Base-by-base conservation (phyloP, 2,797 vertebrate species). In the Emys orbicularis region DNA sequence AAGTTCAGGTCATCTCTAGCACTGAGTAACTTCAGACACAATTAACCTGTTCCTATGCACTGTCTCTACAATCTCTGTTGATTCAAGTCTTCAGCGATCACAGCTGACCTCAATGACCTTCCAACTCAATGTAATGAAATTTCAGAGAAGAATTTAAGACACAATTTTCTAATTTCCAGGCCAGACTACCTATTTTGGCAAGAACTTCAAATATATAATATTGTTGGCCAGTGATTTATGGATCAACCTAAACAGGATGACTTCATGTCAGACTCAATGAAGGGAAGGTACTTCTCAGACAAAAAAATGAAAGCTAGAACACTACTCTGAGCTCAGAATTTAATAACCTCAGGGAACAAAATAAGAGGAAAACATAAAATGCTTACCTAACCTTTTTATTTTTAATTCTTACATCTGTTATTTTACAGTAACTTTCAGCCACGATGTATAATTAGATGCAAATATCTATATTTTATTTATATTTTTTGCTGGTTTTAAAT, bases 341-440 rank as follows among this genome's bases (percentile, higher is more conserved):
- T 49, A 96, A 52, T 54, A 95, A 83, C 92, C 19, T 31, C 80
- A 87, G 41, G 54, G 81, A 84, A 91, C 52, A 95, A 93, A 96
- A 94, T 96, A 83, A 96, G 85, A 57, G 44, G 88, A 96, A 96
- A 94, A 52, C n/a, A 79, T 34, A 59, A 95, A 93, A 94, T 59
- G 77, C 80, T 92, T 90, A 57, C 84, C 81, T 79, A 88, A 80
- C 11, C 92, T 76, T 34, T 31, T 65, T 65, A 50, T 50, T 15
- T 90, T 37, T 54, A 54, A 83, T 95, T 89, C 93, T 90, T 96
- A 53, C 74, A 95, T 96, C 94, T 94, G 94, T 90, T 95, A 47
- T 84, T 95, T 96, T 81, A 92, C 90, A 53, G 90, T 74, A 47
- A 94, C 90, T 92, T 96, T 88, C 83, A 94, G 79, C 57, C 87